These are phyloP conservation scores for Hyposoter didymator DNA, from an alignment of 2,888 invertebrate species.

Conservation along the genomic window DNA sequence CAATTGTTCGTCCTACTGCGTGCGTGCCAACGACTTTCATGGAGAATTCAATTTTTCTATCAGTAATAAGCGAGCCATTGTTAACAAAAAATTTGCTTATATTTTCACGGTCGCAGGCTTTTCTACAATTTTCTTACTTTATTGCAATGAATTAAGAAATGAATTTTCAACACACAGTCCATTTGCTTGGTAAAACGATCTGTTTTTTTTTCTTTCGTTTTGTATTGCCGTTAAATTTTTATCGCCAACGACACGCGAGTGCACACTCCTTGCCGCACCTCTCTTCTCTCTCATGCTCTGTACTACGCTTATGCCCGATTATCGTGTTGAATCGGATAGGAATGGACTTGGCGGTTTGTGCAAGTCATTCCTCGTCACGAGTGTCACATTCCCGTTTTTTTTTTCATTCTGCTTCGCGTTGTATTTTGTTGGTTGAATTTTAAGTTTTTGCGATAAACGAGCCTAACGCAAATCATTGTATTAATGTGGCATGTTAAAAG, in stretches of 20 bases:
- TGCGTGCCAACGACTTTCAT: no score
- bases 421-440: conserved; percentile 46
- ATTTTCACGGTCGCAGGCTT: background rate
- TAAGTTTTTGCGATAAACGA: conserved; percentile 30
- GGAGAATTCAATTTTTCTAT: background rate
- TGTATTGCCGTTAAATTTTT: background rate
- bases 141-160: background rate
- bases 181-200: background rate
- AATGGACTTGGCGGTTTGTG: conserved; percentile 71
- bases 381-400: conserved; percentile 71
- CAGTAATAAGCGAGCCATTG: no score
- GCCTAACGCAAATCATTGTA: background rate
- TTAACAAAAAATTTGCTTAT: background rate
- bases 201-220: background rate
- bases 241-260: background rate
- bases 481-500: background rate
- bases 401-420: background rate
- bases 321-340: conserved; percentile 59
- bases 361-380: conserved; percentile 77
- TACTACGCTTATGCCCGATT: conserved; percentile 49
- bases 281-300: background rate
- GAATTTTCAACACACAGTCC: background rate
- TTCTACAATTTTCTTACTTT: background rate
- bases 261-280: background rate
- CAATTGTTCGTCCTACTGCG: no score